Base-by-base conservation (phyloP, 2,888 invertebrate genomes). In the Patella pellucida region DNA sequence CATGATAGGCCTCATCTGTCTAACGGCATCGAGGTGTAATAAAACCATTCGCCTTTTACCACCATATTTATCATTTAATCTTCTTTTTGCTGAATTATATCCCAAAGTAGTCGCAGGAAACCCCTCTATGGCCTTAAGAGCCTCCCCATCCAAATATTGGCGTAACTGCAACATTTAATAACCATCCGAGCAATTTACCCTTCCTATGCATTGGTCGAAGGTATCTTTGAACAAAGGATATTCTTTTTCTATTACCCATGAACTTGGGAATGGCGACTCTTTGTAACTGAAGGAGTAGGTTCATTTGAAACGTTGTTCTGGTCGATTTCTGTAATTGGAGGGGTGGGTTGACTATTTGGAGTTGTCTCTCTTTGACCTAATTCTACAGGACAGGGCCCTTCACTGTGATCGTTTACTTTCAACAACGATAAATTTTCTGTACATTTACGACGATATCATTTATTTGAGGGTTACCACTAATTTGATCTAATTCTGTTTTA, bases 71-170 rank as follows among this genome's bases (percentile, higher is more conserved):
- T 62, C 62, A n/a, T 62, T 19, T 19, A 62, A 19, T 62, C 62
- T 62, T n/a, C 19, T 19, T 62, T 62, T 16, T 0, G 62, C 19
- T 7, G 62, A 62, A 19, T 2, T 15, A 19, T 62, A 62, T 4
- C 62, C 62, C n/a, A 62, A 11, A 19, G 62, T 62, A n/a, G n/a
- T 62, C n/a, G 62, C 62, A 12, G 62, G 62, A 19, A 62, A 62
- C 11, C 62, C 62, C n/a, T 62, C 62, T 15, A 62, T 62, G 15
- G 62, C 62, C 62, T 19, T 62, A 12, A 62, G 62, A 11, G 62
- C 62, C 19, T 62, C 62, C 11, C 62, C 62, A 19, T 62, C 62
- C n/a, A 62, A 19, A 62, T 62, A 62, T 19, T 62, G 62, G n/a
- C 62, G 2, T 19, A 62, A 19, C 19, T 62, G 19, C 12, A 62